phyloP scores from a whole-genome alignment of 2,113 vertebrate species.

The Microtus richardsoni region DNA sequence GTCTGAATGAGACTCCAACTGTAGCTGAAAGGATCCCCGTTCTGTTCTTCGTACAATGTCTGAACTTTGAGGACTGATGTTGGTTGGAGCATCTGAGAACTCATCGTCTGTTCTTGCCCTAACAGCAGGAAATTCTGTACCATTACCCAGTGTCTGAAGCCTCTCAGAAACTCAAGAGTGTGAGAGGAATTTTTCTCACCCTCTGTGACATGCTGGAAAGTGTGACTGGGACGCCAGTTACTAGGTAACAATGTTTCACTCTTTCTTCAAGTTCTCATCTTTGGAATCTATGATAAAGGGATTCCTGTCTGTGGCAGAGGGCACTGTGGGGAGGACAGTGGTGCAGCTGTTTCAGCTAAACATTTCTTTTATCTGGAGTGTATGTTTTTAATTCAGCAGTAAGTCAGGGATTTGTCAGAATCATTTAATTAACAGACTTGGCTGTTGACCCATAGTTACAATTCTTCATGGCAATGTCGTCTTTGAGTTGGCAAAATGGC shows the following conservation, averaged over 20 bases:
- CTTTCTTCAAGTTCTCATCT: slow-evolving; percentile 5
- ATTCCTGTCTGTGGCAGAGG: not conserved
- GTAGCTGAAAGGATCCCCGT: not conserved
- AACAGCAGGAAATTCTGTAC: slow-evolving; percentile 97
- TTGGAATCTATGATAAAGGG: not conserved
- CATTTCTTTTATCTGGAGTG: not conserved
- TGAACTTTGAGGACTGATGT: not conserved
- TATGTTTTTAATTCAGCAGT: not conserved
- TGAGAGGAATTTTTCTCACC: slow-evolving; percentile 97
- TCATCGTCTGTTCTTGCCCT: slow-evolving; percentile 71
- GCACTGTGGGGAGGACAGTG: not conserved
- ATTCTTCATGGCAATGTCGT: not conserved
- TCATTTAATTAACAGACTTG: not conserved
- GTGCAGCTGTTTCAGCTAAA: not conserved
- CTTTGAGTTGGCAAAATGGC: not conserved
- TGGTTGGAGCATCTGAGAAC: not conserved
- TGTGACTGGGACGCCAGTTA: slow-evolving; percentile 93
- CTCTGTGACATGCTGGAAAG: slow-evolving; percentile 97
- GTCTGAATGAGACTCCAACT: slow-evolving; percentile 6
- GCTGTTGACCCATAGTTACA: not conserved
- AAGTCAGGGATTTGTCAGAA: not conserved
- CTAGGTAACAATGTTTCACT: slow-evolving; percentile 89
- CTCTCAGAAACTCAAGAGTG: slow-evolving; percentile 93
- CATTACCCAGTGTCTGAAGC: slow-evolving; percentile 94
- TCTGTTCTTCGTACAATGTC: slow-evolving; percentile 37